Base-by-base conservation (phyloP, 2,113 vertebrate species). In the Symphodus melops region DNA sequence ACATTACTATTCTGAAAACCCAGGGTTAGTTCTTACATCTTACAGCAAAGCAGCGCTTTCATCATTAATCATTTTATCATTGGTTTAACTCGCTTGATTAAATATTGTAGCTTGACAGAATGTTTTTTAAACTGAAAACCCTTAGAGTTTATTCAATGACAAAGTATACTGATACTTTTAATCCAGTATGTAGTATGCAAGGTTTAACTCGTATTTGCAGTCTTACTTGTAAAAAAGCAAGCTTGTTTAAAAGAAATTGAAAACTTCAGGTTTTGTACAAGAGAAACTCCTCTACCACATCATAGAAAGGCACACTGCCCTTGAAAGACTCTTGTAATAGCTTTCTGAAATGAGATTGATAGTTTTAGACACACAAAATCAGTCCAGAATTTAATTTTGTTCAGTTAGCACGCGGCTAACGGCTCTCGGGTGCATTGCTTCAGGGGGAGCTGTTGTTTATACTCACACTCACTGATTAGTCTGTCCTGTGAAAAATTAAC, bases 401-500 rank as follows among this genome's bases (percentile, higher is more conserved):
- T 20, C 49, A 51, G 41, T 36, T 33, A 14, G 59, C 57, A 17
- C 20, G 12, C 17, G 52, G 39, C 33, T 21, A 25, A 59, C 20
- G 8, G 37, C 41, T 71, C 11, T 36, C 0, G 2, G 33, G 33
- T 69, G 75, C 65, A 67, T 36, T 16, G 68, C 73, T 75, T 73
- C 44, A 42, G 56, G 55, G 39, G 49, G 16, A 63, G 48, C 3
- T n/a, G 63, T 54, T 84, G 72, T 82, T 86, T 82, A 69, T 60
- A 28, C 21, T 42, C 68, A 68, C 52, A 44, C 64, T 1, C 58
- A 42, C 36, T 73, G 71, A 79, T 73, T 66, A 67, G 60, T 62
- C 51, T 52, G 67, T 60, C 70, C 71, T 57, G n/a, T 68, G 72
- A 48, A 57, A 82, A 64, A 75, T 78, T 33, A 83, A 69, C 51